Conservation (phyloP, 2,113 vertebrate genomes). For the Thymallus thymallus region DNA sequence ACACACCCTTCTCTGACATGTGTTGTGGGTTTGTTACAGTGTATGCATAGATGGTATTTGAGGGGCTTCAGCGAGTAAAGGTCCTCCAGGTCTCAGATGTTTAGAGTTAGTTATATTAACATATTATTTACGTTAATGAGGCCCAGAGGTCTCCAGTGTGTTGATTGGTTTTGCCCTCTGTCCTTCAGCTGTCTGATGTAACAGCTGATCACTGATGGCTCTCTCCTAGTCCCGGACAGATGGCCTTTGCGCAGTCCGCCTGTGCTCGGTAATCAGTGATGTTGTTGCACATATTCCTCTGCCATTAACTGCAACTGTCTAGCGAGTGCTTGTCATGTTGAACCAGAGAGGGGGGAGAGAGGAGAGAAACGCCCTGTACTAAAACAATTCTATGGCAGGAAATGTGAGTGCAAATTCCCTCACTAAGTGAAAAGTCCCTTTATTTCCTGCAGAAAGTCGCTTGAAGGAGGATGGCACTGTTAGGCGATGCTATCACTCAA, state of each 20-base stretch:
- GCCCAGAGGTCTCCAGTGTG: constrained; percentile 38
- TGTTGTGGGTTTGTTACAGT: constrained; percentile 19
- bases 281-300: constrained; percentile 45
- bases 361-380: background rate
- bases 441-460: constrained; percentile 19
- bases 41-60: background rate
- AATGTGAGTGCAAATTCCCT: constrained; percentile 4
- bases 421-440: constrained; percentile 22
- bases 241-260: constrained; percentile 52
- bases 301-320: constrained; percentile 27
- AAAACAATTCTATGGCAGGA: constrained; percentile 6
- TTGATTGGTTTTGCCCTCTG: constrained; percentile 50
- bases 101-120: constrained; percentile 19
- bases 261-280: constrained; percentile 39
- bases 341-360: background rate
- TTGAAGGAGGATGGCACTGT: constrained; percentile 10
- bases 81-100: constrained; percentile 17
- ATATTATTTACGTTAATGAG: constrained; percentile 35
- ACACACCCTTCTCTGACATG: constrained; percentile 16
- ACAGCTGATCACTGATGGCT: constrained; percentile 40
- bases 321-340: constrained; percentile 12
- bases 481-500: background rate
- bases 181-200: constrained; percentile 46
- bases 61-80: background rate
- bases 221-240: constrained; percentile 1